A percentile compares a stretch with the other conserved stretches of the same genome.
These are phyloP conservation scores for Alitta virens DNA, from an alignment of 2,888 invertebrate genomes.

Conservation along the genomic window DNA sequence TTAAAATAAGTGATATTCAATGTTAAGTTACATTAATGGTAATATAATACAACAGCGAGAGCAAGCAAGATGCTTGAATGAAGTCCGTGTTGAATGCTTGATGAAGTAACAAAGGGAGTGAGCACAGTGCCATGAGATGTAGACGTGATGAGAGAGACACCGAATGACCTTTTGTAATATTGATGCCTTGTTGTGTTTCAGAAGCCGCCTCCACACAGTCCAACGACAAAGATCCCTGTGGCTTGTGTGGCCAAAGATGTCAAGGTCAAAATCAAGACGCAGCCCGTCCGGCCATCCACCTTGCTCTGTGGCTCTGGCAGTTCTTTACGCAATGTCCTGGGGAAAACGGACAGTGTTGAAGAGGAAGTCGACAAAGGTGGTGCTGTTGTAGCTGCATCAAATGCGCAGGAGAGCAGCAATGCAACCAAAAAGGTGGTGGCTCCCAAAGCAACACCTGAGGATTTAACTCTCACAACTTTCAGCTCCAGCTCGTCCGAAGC, in stretches of 20 bases:
- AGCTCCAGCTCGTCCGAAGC: slow-evolving; percentile 16
- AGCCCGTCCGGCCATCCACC: slow-evolving; percentile 11
- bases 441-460: slow-evolving; percentile 18
- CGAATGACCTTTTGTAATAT: too few relatives aligned
- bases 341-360: neutral
- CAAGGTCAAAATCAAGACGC: slow-evolving; percentile 6
- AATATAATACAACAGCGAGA: too few relatives aligned
- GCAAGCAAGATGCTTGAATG: too few relatives aligned
- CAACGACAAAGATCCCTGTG: slow-evolving; percentile 13
- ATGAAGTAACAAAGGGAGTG: too few relatives aligned
- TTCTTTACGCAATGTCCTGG: neutral
- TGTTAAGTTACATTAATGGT: too few relatives aligned
- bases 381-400: neutral
- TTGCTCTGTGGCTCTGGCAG: slow-evolving; percentile 4
- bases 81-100: too few relatives aligned
- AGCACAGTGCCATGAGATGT: too few relatives aligned
- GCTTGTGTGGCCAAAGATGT: slow-evolving; percentile 5
- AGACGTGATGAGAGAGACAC: too few relatives aligned
- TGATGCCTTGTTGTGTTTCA: slow-evolving; percentile 5
- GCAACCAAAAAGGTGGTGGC: slow-evolving; percentile 8
- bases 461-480: slow-evolving; percentile 17
- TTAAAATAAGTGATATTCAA: too few relatives aligned
- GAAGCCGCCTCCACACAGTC: slow-evolving; percentile 15
- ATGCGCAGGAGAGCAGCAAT: slow-evolving; percentile 4
- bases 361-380: neutral